Evolutionary conservation across 2,888 invertebrate genomes (phyloP).

Genomic region (Beris chalybata): DNA sequence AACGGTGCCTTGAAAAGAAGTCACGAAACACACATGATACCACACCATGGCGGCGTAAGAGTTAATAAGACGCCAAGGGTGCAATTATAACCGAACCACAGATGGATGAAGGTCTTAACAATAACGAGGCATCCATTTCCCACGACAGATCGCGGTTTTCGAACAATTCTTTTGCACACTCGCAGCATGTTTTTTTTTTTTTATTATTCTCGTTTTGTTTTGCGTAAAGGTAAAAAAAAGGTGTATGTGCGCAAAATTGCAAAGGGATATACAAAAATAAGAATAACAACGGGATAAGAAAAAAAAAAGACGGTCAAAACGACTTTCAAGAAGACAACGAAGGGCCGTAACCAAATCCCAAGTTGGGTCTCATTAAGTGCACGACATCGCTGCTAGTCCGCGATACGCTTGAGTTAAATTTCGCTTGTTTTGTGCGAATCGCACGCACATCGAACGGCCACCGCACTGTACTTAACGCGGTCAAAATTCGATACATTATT

Average conservation of each 20-base stretch:
- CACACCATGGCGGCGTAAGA: slow-evolving; percentile 12
- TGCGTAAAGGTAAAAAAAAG: not conserved
- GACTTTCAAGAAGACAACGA: slow-evolving; percentile 1
- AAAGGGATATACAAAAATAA: not conserved
- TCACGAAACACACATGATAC: slow-evolving; percentile 17
- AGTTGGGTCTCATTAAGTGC: slow-evolving; percentile 30
- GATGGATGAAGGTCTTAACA: slow-evolving; percentile 24
- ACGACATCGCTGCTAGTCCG: slow-evolving; percentile 24
- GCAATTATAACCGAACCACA: slow-evolving; percentile 28
- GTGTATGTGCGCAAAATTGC: slow-evolving; percentile 12
- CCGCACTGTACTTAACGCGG: too few species aligned
- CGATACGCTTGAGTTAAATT: slow-evolving; percentile 30
- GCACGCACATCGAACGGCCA: slow-evolving; percentile 35
- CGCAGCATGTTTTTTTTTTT: not conserved
- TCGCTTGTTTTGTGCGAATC: slow-evolving; percentile 33
- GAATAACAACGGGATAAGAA: not conserved
- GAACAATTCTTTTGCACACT: slow-evolving; percentile 19
- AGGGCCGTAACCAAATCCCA: slow-evolving; percentile 29
- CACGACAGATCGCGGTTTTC: slow-evolving; percentile 31
- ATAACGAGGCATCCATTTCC: slow-evolving; percentile 24
- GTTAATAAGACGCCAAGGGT: slow-evolving; percentile 28
- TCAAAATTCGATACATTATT: too few species aligned
- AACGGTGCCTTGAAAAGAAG: slow-evolving; percentile 4
- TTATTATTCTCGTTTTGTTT: slow-evolving; percentile 15
- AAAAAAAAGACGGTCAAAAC: slow-evolving; percentile 7